Base-by-base conservation (phyloP, 2,888 invertebrate genomes). In the Apamea crenata region DNA sequence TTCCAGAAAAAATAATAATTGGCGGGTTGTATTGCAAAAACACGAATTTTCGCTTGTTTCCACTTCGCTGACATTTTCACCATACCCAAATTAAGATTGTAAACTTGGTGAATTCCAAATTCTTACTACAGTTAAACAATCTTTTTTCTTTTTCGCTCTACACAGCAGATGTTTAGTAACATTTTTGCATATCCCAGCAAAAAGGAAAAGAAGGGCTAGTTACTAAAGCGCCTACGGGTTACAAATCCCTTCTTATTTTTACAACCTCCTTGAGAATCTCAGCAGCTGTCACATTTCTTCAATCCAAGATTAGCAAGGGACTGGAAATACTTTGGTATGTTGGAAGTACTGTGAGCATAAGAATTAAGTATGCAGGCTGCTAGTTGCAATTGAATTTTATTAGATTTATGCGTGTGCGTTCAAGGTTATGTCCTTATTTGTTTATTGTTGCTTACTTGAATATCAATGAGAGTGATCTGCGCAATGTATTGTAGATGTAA, bases 201-300 rank as follows among this genome's bases (percentile, higher is more conserved):
- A 80, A 74, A 40, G 5, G 25, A 40, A 67, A 80, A 74, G 72
- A 74, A 74, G 44, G 77, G 25, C 16, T 68, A 50, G 63, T 85
- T 74, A 40, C 66, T 76, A 86, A 84, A 87, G 66, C 67, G 81
- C 87, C 84, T 77, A 67, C 73, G 75, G 87, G 77, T 50, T 77
- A 81, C 65, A 77, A 87, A 81, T 80, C 82, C 75, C 72, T 83
- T 79, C 72, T 73, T 75, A 79, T 81, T 89, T 83, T 89, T 82
- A 87, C 79, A 79, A 83, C 81, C 70, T 72, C 63, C 76, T 56
- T 74, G 87, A 65, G 85, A 86, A 82, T 80, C 81, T 71, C 70
- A 71, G 36, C 87, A 88, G 81, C 88, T 88, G 88, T 78, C 78
- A 69, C 73, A n/a, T 47, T 78, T 77, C 82, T 82, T 84, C 59